Evolutionary conservation across 1,140 invertebrate genomes (phyloP), one percentile per base, ranked within the genome.

Genomic region (Neelides sp.): DNA sequence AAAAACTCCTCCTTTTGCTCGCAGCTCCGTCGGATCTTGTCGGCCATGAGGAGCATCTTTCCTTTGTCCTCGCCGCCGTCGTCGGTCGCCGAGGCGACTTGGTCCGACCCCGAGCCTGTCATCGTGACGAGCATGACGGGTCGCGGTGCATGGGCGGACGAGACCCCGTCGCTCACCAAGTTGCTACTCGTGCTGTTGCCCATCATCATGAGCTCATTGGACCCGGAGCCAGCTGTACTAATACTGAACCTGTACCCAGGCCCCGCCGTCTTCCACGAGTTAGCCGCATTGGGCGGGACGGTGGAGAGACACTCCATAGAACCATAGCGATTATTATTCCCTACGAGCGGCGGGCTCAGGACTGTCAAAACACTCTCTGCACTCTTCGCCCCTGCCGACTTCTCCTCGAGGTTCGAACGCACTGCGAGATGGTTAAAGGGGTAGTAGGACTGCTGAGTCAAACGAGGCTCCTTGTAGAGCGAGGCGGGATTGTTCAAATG

Each of bases 1-100:
- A 90, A 69, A 64, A 90, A 90, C 58, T 87, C 85, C 65, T 88
- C 84, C 63, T 89, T 90, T 61, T 88, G 82, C 60, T 87, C 83
- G 58, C 82, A 77, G 61, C 82, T 87, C 64, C 83, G 85, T 44
- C 80, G 73, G 58, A 89, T 76, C 64, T 82, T 73, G 36, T 61
- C 59, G 1, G 37, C 55, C 24, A 61, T 57, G n/a, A n/a, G n/a
- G n/a, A n/a, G n/a, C 46, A 54, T 56, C 10, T 32, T 37, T 37
- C 57, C 58, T 30, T 60, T 57, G 17, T 30, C 35, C 7, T n/a
- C 28, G n/a, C 28, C 28, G n/a, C 55, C 55, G 42, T 48, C n/a
- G n/a, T 46, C 20, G 36, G 20, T 32, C 36, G 30, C 22, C 48
- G 34, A 22, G 26, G 32, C 15, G 41, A 7, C 10, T 5, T 23